A percentile compares a stretch with the other conserved stretches of the same genome.
Conservation (phyloP, 2,797 vertebrate genomes). For the Caiman crocodilus region DNA sequence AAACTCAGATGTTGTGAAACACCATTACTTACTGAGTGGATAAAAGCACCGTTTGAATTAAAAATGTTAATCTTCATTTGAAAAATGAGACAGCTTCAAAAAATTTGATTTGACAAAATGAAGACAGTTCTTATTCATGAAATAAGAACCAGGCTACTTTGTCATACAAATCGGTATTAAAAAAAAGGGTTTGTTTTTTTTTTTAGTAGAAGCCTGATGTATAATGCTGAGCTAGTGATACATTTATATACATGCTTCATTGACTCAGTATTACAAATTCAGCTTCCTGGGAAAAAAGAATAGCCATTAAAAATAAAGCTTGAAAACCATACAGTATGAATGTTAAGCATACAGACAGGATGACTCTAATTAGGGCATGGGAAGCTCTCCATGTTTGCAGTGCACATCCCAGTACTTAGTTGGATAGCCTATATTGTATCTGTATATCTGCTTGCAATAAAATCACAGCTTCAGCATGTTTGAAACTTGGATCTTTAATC, state of each 20-base stretch:
- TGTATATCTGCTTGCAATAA: neutral
- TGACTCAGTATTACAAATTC: neutral
- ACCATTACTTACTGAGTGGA: neutral
- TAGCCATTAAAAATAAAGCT: neutral
- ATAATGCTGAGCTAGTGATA: constrained; percentile 38
- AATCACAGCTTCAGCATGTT: neutral
- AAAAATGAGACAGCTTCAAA: constrained; percentile 49
- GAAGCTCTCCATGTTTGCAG: neutral
- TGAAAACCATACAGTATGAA: neutral
- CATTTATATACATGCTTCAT: neutral
- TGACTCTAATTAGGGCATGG: neutral
- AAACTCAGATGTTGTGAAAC: constrained; percentile 4
- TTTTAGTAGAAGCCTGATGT: neutral
- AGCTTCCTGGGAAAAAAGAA: neutral
- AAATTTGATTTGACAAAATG: constrained; percentile 65
- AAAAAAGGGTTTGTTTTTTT: neutral
- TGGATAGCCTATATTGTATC: neutral
- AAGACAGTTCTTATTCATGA: constrained; percentile 57
- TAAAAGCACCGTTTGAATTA: constrained; percentile 52
- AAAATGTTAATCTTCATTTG: constrained; percentile 61
- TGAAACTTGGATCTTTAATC: neutral
- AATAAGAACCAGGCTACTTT: constrained; percentile 24
- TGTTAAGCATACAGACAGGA: neutral
- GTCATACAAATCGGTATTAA: neutral
- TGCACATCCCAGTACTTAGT: accelerated